Conservation (phyloP, 1,140 invertebrate species). For the Chlorops oryzae region DNA sequence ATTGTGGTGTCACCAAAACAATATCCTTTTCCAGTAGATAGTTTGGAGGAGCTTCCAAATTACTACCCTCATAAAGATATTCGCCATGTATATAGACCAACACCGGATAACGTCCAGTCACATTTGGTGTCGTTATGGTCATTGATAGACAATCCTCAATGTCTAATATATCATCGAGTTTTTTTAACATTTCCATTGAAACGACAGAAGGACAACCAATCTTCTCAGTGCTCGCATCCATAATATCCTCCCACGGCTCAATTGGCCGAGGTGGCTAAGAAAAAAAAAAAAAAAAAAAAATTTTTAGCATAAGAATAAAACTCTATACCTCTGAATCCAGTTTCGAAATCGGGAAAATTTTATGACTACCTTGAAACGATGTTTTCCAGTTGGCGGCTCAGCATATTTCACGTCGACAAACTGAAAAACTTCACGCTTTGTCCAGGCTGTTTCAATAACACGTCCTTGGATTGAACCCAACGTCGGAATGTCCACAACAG, state of each 20-base stretch:
- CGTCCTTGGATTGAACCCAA: conserved; percentile 40
- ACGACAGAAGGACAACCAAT: conserved; percentile 50
- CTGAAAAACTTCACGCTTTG: conserved; percentile 34
- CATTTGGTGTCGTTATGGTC: conserved; percentile 39
- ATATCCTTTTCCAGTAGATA: conserved; percentile 69
- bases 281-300: conserved; percentile 1
- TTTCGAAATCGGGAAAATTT: conserved; percentile 2
- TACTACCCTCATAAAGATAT: conserved; percentile 41
- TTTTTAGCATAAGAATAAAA: neutral
- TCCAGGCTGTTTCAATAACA: conserved; percentile 38
- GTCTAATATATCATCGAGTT: conserved; percentile 36
- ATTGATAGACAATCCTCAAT: conserved; percentile 41
- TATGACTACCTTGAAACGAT: conserved; percentile 38
- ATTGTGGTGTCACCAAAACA: conserved; percentile 73
- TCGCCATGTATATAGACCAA: conserved; percentile 47
- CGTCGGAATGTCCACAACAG: conserved; percentile 36
- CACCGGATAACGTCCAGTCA: conserved; percentile 29
- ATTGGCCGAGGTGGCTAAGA: conserved; percentile 54
- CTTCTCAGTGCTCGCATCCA: conserved; percentile 53
- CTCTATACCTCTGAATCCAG: neutral
- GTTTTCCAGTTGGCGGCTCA: conserved; percentile 37
- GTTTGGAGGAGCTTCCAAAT: conserved; percentile 63
- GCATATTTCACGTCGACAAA: conserved; percentile 44
- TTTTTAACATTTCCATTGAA: conserved; percentile 32
- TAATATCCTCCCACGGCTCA: conserved; percentile 52